Percentiles rank a stretch among this genome's conserved stretches.
phyloP scores from a whole-genome alignment of 2,797 vertebrate species.

The Chloroceryle amazona region DNA sequence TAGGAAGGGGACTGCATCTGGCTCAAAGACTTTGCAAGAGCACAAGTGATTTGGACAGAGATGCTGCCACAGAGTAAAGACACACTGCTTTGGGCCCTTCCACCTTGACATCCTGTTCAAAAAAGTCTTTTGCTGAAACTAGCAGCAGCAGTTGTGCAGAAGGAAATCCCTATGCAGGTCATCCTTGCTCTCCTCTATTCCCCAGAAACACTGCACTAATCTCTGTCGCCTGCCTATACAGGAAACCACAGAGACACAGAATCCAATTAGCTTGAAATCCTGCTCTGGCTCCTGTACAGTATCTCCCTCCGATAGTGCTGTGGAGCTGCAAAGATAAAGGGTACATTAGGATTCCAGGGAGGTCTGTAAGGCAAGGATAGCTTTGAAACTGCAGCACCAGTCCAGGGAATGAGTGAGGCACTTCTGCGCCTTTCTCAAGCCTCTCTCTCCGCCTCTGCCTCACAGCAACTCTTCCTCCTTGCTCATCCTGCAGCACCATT shows the following conservation, averaged over 20 bases:
- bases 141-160: neutral
- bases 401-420: neutral
- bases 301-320: slow-evolving; percentile 54
- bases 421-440: neutral
- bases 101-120: neutral
- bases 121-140: neutral
- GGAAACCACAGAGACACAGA: slow-evolving; percentile 59
- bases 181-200: neutral
- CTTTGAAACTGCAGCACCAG: neutral
- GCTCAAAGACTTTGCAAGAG: neutral
- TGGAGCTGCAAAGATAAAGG: slow-evolving; percentile 76
- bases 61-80: neutral
- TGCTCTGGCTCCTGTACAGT: slow-evolving; percentile 35
- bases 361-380: slow-evolving; percentile 50
- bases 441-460: neutral
- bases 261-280: slow-evolving; percentile 78
- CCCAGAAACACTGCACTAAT: slow-evolving; percentile 45
- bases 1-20: neutral
- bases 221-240: neutral
- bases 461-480: neutral
- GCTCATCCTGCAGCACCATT: neutral
- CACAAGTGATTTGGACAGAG: accelerated
- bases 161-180: slow-evolving; percentile 22
- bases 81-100: neutral
- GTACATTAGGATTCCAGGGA: slow-evolving; percentile 77